A percentile compares a stretch with the other conserved stretches of the same genome.
Conservation (phyloP, 1,140 invertebrate genomes). For the Drosophila cardini region DNA sequence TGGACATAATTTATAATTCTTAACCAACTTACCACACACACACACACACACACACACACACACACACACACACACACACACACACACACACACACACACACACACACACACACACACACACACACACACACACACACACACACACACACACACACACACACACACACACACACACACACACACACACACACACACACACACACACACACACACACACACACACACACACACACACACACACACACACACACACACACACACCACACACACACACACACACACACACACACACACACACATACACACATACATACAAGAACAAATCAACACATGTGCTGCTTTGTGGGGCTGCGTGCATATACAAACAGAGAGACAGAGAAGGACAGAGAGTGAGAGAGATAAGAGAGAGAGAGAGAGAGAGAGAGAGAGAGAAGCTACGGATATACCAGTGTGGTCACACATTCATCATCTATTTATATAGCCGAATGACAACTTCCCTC, state of each 20-base stretch:
- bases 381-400: neutral
- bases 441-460: slow-evolving; percentile 55
- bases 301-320: neutral
- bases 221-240: no score
- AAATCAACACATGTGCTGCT: neutral
- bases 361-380: slow-evolving; percentile 24
- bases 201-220: no score
- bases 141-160: no score
- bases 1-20: slow-evolving; percentile 56
- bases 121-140: no score
- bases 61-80: no score
- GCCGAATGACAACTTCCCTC: slow-evolving; percentile 28
- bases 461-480: slow-evolving; percentile 72
- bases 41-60: no score
- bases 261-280: slow-evolving; percentile 6
- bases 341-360: slow-evolving; percentile 31
- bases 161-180: no score
- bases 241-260: slow-evolving; percentile 5
- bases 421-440: slow-evolving; percentile 14
- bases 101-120: no score
- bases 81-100: no score
- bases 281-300: slow-evolving; percentile 2
- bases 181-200: no score
- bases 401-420: neutral
- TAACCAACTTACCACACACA: slow-evolving; percentile 19